A percentile compares a stretch with the other conserved stretches of the same genome.
These are phyloP conservation scores for Euura saliciscinereae DNA, from an alignment of 1,140 invertebrate genomes.

Conservation along the genomic window DNA sequence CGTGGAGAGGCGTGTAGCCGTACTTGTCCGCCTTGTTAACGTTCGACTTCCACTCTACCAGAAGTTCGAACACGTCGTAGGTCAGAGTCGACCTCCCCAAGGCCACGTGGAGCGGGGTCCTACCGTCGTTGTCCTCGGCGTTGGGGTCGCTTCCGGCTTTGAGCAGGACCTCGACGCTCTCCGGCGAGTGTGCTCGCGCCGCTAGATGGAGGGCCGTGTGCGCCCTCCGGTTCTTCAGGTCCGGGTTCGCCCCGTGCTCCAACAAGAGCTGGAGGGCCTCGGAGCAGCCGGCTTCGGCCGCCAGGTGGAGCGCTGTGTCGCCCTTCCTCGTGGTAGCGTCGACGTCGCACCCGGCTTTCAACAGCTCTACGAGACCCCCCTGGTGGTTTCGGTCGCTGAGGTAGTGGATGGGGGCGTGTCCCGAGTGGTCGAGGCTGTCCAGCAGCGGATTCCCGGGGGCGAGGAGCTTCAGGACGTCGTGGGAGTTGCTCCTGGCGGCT, in stretches of 20 bases:
- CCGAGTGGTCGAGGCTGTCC: slow-evolving; percentile 71
- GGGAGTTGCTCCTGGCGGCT: slow-evolving; percentile 75
- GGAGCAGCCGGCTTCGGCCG: slow-evolving; percentile 77
- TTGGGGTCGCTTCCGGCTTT: slow-evolving; percentile 76
- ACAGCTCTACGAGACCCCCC: slow-evolving; percentile 70
- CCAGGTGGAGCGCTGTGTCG: slow-evolving; percentile 78
- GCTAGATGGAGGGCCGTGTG: slow-evolving; percentile 82
- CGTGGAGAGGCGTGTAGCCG: slow-evolving; percentile 87
- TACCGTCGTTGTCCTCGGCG: slow-evolving; percentile 75
- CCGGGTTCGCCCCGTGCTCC: slow-evolving; percentile 73
- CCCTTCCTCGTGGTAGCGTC: slow-evolving; percentile 68
- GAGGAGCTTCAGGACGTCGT: slow-evolving; percentile 75
- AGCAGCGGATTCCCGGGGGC: slow-evolving; percentile 73
- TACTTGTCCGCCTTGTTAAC: slow-evolving; percentile 87
- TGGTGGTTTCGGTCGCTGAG: slow-evolving; percentile 76
- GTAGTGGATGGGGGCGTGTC: slow-evolving; percentile 78
- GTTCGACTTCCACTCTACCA: slow-evolving; percentile 79
- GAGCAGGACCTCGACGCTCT: slow-evolving; percentile 77
- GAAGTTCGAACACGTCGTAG: slow-evolving; percentile 75
- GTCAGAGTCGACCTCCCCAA: slow-evolving; percentile 77
- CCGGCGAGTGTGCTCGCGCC: slow-evolving; percentile 74
- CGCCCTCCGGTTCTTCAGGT: slow-evolving; percentile 73
- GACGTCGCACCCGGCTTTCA: slow-evolving; percentile 67
- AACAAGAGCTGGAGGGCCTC: slow-evolving; percentile 76
- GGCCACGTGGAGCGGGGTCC: slow-evolving; percentile 78